Conservation (phyloP, 2,888 invertebrate species). For the Temnothorax ravouxi region DNA sequence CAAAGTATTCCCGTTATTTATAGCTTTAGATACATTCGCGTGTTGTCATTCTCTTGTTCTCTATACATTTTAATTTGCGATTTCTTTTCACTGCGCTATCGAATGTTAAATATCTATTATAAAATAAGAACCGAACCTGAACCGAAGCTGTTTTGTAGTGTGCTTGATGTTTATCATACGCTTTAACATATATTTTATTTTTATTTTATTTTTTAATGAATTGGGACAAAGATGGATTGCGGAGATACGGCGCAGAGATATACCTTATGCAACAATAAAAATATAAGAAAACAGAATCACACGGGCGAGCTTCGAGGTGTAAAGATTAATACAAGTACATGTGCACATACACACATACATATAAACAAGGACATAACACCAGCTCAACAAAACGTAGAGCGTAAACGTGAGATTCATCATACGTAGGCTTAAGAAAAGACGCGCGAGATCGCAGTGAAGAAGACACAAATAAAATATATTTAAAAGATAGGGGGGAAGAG, state of each 20-base stretch:
- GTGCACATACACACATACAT: conserved; percentile 57
- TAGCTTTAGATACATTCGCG: conserved; percentile 7
- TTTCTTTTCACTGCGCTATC: neutral
- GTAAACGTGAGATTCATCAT: conserved; percentile 66
- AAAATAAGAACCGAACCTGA: neutral
- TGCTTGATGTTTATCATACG: neutral
- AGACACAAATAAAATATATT: conserved; percentile 35
- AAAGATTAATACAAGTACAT: conserved; percentile 44
- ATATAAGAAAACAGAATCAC: conserved; percentile 29
- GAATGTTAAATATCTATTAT: neutral
- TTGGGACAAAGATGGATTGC: conserved; percentile 6
- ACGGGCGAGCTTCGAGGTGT: conserved; percentile 36
- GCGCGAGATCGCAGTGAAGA: conserved; percentile 53
- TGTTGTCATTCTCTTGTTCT: neutral
- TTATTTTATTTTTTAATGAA: conserved; percentile 8
- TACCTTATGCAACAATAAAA: conserved; percentile 37
- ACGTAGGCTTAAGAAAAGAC: conserved; percentile 68
- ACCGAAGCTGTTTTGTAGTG: neutral
- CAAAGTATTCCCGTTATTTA: conserved; percentile 14
- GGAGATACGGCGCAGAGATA: conserved; percentile 13
- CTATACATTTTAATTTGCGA: conserved; percentile 23
- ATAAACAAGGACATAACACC: conserved; percentile 81
- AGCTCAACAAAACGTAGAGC: conserved; percentile 78
- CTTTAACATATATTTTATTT: conserved; percentile 5
- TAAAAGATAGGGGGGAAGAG: conserved; percentile 10